phyloP scores from a whole-genome alignment of 2,113 vertebrate species.

The Nymphicus hollandicus region DNA sequence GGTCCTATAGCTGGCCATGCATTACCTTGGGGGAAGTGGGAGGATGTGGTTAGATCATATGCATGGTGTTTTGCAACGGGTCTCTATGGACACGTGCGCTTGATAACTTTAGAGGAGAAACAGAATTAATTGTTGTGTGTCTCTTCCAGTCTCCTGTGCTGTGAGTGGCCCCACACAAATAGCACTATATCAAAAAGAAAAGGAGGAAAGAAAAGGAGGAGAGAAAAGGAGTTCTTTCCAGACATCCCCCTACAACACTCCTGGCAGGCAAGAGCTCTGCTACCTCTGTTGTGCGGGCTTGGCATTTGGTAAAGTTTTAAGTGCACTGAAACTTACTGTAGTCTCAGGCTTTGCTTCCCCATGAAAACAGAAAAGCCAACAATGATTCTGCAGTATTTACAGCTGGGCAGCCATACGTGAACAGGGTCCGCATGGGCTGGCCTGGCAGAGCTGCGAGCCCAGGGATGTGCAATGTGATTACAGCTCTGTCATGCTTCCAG shows the following conservation, averaged over 20 bases:
- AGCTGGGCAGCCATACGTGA: not conserved
- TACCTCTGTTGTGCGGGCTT: not conserved
- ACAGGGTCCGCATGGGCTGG: not conserved
- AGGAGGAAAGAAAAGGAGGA: not conserved
- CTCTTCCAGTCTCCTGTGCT: not conserved
- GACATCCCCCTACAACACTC: not conserved
- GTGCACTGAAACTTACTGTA: not conserved
- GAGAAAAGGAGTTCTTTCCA: not conserved
- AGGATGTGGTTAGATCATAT: not conserved
- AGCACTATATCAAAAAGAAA: fast-evolving
- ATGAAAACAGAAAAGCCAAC: not conserved
- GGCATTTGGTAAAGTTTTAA: not conserved
- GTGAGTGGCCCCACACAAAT: not conserved
- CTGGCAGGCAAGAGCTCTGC: not conserved
- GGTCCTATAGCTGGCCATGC: not conserved
- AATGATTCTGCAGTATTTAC: not conserved
- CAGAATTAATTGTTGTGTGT: not conserved
- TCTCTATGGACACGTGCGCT: not conserved
- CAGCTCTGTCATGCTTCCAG: not conserved
- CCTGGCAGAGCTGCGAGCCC: not conserved
- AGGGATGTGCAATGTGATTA: not conserved
- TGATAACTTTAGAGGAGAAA: not conserved
- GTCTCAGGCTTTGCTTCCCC: not conserved
- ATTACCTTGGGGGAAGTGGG: fast-evolving
- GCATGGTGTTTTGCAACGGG: not conserved